phyloP scores from a whole-genome alignment of 2,888 invertebrate genomes.

The Leptopilina syphax region DNA sequence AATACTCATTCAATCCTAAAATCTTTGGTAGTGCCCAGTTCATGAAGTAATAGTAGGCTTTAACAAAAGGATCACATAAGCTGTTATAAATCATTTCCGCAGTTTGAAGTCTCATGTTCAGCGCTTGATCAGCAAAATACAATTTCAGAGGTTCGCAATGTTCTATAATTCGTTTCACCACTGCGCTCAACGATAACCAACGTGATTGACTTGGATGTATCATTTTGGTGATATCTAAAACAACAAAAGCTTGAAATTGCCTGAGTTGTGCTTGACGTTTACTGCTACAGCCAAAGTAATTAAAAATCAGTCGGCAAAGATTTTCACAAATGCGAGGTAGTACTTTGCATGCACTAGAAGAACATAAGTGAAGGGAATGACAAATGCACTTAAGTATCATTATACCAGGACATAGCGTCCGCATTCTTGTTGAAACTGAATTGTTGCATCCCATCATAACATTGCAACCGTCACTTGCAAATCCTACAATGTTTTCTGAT shows the following conservation, averaged over 20 bases:
- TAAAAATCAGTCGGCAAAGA: conserved; percentile 32
- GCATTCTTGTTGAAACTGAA: conserved; percentile 37
- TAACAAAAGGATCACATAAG: conserved; percentile 16
- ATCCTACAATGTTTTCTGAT: conserved; percentile 49
- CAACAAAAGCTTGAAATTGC: conserved; percentile 43
- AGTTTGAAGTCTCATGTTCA: neutral
- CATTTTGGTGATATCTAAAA: conserved; percentile 43
- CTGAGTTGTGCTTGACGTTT: conserved; percentile 40
- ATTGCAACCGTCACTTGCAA: conserved; percentile 52
- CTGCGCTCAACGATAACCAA: conserved; percentile 47
- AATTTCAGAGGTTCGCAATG: conserved; percentile 49
- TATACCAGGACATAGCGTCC: conserved; percentile 45
- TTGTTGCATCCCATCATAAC: conserved; percentile 48
- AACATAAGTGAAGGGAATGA: conserved; percentile 49
- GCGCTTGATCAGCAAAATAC: conserved; percentile 36
- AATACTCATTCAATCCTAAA: conserved; percentile 50
- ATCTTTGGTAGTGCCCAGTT: conserved; percentile 49
- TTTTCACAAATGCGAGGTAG: conserved; percentile 43
- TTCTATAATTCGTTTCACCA: conserved; percentile 41
- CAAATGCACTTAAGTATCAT: conserved; percentile 49
- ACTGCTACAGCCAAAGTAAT: conserved; percentile 43
- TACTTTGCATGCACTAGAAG: conserved; percentile 47
- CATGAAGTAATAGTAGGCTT: conserved; percentile 25
- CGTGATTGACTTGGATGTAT: conserved; percentile 48
- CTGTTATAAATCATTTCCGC: conserved; percentile 10